Evolutionary conservation across 37 sponge, comb jelly and placozoan genomes (phyloP).

Genomic region (Crambe crambe): DNA sequence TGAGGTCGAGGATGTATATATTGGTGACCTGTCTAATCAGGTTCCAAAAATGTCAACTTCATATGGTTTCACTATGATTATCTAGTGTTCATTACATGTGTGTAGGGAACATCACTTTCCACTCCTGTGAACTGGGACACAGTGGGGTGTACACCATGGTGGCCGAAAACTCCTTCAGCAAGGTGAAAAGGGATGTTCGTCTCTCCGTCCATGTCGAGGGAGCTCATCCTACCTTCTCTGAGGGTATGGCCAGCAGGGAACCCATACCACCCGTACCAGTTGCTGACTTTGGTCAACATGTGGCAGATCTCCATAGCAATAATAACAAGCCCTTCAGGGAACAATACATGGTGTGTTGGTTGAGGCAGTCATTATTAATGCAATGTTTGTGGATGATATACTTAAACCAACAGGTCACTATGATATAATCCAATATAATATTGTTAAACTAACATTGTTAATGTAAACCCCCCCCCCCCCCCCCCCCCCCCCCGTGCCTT

Average conservation of each 20-base stretch:
- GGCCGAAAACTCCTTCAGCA: constrained; percentile 25
- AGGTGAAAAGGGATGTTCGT: constrained; percentile 10
- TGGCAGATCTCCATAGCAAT: constrained; percentile 32
- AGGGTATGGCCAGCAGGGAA: not conserved
- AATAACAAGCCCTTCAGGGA: constrained; percentile 31
- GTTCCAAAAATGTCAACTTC: too few species aligned
- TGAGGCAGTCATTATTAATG: not conserved
- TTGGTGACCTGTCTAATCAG: too few species aligned
- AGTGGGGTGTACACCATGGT: constrained; percentile 41
- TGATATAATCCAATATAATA: too few species aligned
- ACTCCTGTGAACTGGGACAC: constrained; percentile 27
- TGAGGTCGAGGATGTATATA: too few species aligned
- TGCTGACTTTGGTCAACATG: constrained; percentile 35
- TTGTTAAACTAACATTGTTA: too few species aligned
- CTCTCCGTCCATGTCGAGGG: constrained; percentile 19
- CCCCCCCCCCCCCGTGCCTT: too few species aligned
- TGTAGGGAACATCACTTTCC: constrained; percentile 35
- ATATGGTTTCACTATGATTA: too few species aligned
- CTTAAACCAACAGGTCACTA: too few species aligned
- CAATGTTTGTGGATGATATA: too few species aligned
- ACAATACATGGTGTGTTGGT: constrained; percentile 22
- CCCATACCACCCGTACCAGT: constrained; percentile 15
- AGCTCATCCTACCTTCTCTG: not conserved
- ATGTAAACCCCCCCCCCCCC: too few species aligned
- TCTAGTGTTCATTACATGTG: not conserved